Evolutionary conservation across 2,113 vertebrate species (phyloP).

Genomic region (Chamaea fasciata): DNA sequence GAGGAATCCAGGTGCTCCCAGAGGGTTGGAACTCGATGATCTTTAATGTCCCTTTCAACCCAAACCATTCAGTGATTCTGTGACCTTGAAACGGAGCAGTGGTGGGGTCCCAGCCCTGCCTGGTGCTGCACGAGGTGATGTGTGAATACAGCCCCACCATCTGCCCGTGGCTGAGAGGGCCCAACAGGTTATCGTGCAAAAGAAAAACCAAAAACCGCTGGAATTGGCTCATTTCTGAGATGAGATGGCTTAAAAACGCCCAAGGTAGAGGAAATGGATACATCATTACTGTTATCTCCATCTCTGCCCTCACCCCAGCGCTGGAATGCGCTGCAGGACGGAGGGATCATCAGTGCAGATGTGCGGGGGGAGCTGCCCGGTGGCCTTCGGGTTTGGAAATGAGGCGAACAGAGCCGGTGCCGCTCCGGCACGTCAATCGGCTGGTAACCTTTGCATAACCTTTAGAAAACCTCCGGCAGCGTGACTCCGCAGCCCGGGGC

Average conservation of each 20-base stretch:
- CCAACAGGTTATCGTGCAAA: background rate
- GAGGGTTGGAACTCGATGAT: rapidly evolving
- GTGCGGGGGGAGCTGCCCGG: background rate
- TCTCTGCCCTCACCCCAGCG: rapidly evolving
- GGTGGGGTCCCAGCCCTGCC: background rate
- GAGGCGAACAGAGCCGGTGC: conserved; percentile 46
- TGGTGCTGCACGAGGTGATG: rapidly evolving
- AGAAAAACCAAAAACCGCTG: background rate
- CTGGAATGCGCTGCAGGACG: rapidly evolving
- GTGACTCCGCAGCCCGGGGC: conserved; percentile 21
- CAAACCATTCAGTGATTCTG: rapidly evolving
- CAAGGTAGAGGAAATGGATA: background rate
- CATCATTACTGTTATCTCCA: background rate
- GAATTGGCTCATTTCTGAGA: background rate
- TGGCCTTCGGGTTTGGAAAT: conserved; percentile 17
- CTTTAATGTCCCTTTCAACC: background rate
- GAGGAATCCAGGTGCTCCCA: background rate
- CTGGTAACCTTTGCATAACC: conserved; percentile 63
- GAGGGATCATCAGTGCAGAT: rapidly evolving
- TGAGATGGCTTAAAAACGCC: background rate
- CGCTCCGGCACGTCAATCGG: conserved; percentile 37
- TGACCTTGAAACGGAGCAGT: background rate
- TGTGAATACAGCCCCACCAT: rapidly evolving
- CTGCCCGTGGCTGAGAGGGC: background rate
- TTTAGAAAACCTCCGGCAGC: conserved; percentile 29